phyloP scores from a whole-genome alignment of 1,140 invertebrate genomes.

The Brevipalpus yothersi region DNA sequence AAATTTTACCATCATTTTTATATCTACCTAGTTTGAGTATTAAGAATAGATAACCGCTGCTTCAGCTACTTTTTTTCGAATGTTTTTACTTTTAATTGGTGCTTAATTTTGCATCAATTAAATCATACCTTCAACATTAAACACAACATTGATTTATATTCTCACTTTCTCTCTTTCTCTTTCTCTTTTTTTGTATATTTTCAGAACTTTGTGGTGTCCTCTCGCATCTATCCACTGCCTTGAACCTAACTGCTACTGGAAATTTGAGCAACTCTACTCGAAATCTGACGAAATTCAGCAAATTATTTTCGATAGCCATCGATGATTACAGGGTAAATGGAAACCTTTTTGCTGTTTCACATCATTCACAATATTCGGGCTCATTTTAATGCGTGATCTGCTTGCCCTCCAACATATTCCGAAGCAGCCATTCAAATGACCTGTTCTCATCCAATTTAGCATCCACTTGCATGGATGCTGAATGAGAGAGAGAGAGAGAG shows the following conservation, averaged over 20 bases:
- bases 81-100: background rate
- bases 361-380: background rate
- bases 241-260: background rate
- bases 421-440: too few relatives aligned
- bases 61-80: background rate
- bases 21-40: background rate
- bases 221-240: constrained; percentile 4
- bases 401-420: too few relatives aligned
- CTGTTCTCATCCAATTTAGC: too few relatives aligned
- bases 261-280: background rate
- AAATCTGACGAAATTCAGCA: constrained; percentile 8
- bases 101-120: background rate
- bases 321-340: constrained; percentile 11
- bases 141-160: background rate
- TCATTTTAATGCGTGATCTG: too few relatives aligned
- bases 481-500: too few relatives aligned
- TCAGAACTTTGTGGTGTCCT: constrained; percentile 2
- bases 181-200: background rate
- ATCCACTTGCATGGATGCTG: too few relatives aligned
- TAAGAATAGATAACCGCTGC: background rate
- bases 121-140: background rate
- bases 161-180: background rate
- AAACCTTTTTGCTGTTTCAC: constrained; percentile 6
- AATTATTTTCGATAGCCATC: constrained; percentile 12
- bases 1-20: background rate